phyloP scores from a whole-genome alignment of 2,113 vertebrate genomes.

The Reinhardtius hippoglossoides region DNA sequence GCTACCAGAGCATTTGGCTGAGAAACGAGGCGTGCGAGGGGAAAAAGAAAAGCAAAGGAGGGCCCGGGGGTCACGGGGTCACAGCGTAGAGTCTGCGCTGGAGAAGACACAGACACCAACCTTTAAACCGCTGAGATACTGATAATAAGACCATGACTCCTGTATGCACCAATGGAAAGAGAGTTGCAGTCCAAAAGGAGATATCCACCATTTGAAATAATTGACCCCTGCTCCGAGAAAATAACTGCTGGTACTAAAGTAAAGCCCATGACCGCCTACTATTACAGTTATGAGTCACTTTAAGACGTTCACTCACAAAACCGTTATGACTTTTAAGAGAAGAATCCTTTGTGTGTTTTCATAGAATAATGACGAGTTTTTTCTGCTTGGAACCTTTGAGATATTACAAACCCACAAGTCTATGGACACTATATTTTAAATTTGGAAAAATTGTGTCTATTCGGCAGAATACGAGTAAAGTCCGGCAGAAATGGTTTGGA shows the following conservation, averaged over 20 bases:
- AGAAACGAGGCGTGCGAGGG: conserved; percentile 59
- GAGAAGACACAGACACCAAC: conserved; percentile 76
- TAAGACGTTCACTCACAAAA: conserved; percentile 28
- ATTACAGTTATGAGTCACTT: conserved; percentile 56
- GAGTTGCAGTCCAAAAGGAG: conserved; percentile 24
- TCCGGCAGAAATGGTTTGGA: conserved; percentile 39
- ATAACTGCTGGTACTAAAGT: conserved; percentile 25
- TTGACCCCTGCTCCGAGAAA: conserved; percentile 45
- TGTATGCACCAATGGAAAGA: conserved; percentile 39
- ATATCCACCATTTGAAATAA: conserved; percentile 51
- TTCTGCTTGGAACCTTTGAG: conserved; percentile 38
- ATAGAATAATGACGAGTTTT: conserved; percentile 56
- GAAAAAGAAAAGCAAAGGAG: conserved; percentile 38
- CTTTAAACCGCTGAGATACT: conserved; percentile 68
- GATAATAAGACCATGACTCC: conserved; percentile 63
- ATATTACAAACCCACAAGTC: conserved; percentile 43
- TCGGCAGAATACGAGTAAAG: conserved; percentile 31
- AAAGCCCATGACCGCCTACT: conserved; percentile 34
- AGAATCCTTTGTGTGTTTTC: conserved; percentile 50
- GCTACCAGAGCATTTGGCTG: conserved; percentile 60
- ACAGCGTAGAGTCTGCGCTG: conserved; percentile 46
- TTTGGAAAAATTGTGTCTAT: conserved; percentile 47
- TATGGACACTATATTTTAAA: conserved; percentile 21
- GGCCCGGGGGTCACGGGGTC: conserved; percentile 50
- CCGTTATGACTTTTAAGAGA: conserved; percentile 27